Evolutionary conservation across 2,888 invertebrate genomes (phyloP), one percentile per base, ranked within the genome.

Genomic region (Leptopterna dolabrata): DNA sequence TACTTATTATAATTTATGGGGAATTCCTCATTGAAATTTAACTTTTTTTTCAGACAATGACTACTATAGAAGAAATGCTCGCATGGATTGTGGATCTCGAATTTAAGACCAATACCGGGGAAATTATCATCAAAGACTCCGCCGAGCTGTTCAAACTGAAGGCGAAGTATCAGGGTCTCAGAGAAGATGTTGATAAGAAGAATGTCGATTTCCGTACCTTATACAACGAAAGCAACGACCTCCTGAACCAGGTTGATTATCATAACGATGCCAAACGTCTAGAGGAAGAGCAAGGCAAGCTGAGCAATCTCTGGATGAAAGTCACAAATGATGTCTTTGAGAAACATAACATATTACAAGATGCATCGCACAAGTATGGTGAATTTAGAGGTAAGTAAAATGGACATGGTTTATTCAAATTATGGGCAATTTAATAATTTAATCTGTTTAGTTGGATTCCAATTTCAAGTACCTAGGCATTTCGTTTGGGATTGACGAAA

Each of bases 361-460:
- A 96, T 91, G 95, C 96, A 86, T 95, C 95, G 91, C 95, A 94
- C 90, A 95, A 96, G 91, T 94, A 95, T 90, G 96, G 96, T 87
- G 96, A 96, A 93, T 95, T 96, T 89, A 91, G 92, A 90, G 92
- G 92, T 92, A 90, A 73, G 36, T 86, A 70, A n/a, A n/a, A n/a
- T 19, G 19, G 11, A 3, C 11, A 6, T 4, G n/a, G 19, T 19
- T 3, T 11, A 55, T 76, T 55, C 55, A 13, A 71, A 82, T 7
- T 7, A 36, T 36, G 36, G 2, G 36, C 36, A 36, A 36, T 36
- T n/a, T n/a, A n/a, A 76, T 43, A 16, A 76, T 76, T 76, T 29
- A 24, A n/a, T n/a, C n/a, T n/a, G n/a, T 55, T 86, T 76, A 29
- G 55, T 45, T 83, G 2, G 27, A 80, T 36, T 36, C 36, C 7